A percentile compares a stretch with the other conserved stretches of the same genome.
Evolutionary conservation across 2,888 invertebrate species (phyloP).

Genomic region (Tenthredo scrophulariae): DNA sequence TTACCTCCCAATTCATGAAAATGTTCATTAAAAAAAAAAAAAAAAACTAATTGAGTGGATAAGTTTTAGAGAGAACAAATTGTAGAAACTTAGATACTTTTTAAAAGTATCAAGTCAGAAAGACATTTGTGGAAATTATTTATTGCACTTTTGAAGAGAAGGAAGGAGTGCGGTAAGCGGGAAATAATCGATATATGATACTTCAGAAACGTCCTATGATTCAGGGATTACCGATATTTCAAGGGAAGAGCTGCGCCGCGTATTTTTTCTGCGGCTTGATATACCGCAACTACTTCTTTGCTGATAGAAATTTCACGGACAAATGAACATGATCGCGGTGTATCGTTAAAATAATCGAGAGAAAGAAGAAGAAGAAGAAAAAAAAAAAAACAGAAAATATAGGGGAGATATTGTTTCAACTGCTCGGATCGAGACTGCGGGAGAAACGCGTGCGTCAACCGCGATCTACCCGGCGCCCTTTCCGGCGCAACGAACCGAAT

Average conservation of each 20-base stretch:
- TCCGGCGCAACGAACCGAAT: slow-evolving; percentile 60
- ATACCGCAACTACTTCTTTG: not conserved
- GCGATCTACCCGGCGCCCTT: slow-evolving; percentile 45
- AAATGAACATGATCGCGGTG: slow-evolving; percentile 2
- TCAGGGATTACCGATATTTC: slow-evolving; percentile 12
- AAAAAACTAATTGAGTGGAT: not conserved
- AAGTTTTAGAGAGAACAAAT: not conserved
- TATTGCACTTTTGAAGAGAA: not conserved
- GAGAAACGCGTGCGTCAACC: slow-evolving; percentile 44
- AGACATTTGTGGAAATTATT: not conserved
- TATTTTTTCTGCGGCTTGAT: not conserved
- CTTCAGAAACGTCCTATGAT: not conserved
- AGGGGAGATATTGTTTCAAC: slow-evolving; percentile 52
- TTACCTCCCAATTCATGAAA: not conserved
- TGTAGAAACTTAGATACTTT: not conserved
- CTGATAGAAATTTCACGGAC: slow-evolving; percentile 47
- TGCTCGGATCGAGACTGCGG: slow-evolving; percentile 32
- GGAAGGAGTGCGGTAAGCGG: not conserved
- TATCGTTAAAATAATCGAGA: slow-evolving; percentile 43
- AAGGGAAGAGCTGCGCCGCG: not conserved
- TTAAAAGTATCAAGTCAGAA: not conserved
- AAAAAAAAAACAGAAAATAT: slow-evolving; percentile 19
- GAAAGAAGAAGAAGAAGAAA: not conserved
- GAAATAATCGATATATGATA: not conserved
- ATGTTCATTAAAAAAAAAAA: no score